Conservation (phyloP, 1,140 invertebrate species). For the Heliconius melpomene region DNA sequence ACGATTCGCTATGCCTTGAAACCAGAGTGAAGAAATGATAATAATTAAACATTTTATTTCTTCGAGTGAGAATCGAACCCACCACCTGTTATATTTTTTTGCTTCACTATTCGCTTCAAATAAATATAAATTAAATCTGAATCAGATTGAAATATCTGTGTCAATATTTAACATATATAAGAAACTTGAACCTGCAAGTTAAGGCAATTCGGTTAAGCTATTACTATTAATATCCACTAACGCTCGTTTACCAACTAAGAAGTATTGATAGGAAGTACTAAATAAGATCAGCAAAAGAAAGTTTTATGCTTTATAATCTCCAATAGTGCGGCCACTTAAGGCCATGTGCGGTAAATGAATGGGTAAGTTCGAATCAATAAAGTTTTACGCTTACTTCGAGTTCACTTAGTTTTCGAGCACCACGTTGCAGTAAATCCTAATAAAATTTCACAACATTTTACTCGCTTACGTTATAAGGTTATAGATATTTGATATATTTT, state of each 20-base stretch:
- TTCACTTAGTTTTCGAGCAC: not conserved
- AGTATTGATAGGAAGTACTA: not conserved
- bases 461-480: not conserved
- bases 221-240: not conserved
- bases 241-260: not conserved
- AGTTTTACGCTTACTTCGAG: not conserved
- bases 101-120: too few species aligned
- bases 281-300: not conserved
- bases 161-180: too few species aligned
- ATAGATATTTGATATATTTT: not conserved
- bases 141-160: too few species aligned
- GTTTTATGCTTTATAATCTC: not conserved
- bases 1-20: too few species aligned
- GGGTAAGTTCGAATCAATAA: slow-evolving; percentile 4
- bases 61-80: too few species aligned
- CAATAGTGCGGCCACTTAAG: not conserved
- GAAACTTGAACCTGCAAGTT: too few species aligned
- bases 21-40: too few species aligned
- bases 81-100: too few species aligned
- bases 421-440: not conserved
- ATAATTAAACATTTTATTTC: too few species aligned
- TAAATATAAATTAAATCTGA: too few species aligned
- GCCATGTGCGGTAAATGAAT: not conserved
- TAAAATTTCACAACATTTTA: not conserved
- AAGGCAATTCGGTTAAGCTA: too few species aligned